Evolutionary conservation across 2,888 invertebrate genomes (phyloP), one percentile per base, ranked within the genome.

Genomic region (Holacanthella duospinosa): DNA sequence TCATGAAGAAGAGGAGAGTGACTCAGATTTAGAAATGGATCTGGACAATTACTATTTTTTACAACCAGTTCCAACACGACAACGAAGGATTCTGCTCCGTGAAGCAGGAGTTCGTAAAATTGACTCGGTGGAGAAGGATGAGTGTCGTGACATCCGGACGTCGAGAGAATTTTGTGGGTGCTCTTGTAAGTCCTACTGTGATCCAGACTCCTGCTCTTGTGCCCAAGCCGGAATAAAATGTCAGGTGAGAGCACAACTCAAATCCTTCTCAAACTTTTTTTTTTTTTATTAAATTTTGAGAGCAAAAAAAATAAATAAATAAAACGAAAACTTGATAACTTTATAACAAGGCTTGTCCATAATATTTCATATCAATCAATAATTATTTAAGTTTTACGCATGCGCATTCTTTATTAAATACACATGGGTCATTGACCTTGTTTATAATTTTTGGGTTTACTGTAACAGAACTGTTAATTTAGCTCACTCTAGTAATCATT

Each of bases 141-240:
- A 94, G 75, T 96, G 96, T 77, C 84, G 90, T 62, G 87, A 90
- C 71, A 95, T 97, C 73, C 83, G 95, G 68, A 85, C 88, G 28
- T 93, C 93, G 4, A 82, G 95, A 24, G 95, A 96, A 77, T 88
- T 90, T 74, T 94, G 94, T 77, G 94, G 94, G 53, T 94, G 94
- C 77, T 86, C 87, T 56, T 94, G 94, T 76, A 88, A 92, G 77
- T 89, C 89, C 59, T 87, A 87, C 75, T 97, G 97, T 79, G 92
- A 93, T 80, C 96, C 96, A 1, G 93, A 93, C 74, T 92, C 87
- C 26, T 97, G 97, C 78, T 87, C 89, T 21, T 97, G 97, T 79
- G 91, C 93, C 77, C 85, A 89, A 75, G 90, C 90, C 55, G 94
- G 93, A 66, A 96, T 97, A 71, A 93, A 95, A 80, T 97, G 96